Base-by-base conservation (phyloP, 2,888 invertebrate genomes). In the Sphaeridia pumilis region DNA sequence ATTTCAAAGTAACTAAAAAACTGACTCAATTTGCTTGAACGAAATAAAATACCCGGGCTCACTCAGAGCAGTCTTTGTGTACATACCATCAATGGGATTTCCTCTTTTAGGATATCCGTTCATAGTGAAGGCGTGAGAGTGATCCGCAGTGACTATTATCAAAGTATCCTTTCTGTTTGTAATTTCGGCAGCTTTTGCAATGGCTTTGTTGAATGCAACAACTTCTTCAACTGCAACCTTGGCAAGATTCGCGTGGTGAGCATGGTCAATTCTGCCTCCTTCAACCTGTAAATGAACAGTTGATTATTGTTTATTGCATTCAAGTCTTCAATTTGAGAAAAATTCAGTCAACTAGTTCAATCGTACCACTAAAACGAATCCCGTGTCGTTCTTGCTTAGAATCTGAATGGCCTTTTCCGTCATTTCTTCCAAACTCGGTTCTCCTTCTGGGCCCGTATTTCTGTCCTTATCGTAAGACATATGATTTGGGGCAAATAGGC, bases 141-240 rank as follows among this genome's bases (percentile, higher is more conserved):
- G 88, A 70, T 88, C 88, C 52, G 85, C 83, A 1, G 88, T 87
- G 2, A 88, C 89, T 42, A 93, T 78, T 1, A 92, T 73, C 17
- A 93, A 73, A 0, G 93, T 92, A 44, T 53, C 58, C 7, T 57
- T 20, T 1, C 74, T 72, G 38, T 75, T 69, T 1, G 80, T 76
- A 70, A 83, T 72, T 12, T 74, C 66, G 22, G 81, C 59, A 0
- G 86, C 84, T 3, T 74, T 72, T 45, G 77, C 72, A 0, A 93
- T 79, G 0, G 93, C 89, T 1, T 80, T 78, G 49, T 86, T 86
- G 63, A 94, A 76, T 1, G 83, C 81, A 0, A 84, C 72, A 0
- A 87, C 80, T 69, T 94, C 92, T 51, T 79, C 75, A 10, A 94
- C 72, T 0, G 92, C 88, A 47, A 78, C 79, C 57, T 78, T 78